These are phyloP conservation scores for Botia almorhae DNA, from an alignment of 2,797 vertebrate species.

Conservation along the genomic window DNA sequence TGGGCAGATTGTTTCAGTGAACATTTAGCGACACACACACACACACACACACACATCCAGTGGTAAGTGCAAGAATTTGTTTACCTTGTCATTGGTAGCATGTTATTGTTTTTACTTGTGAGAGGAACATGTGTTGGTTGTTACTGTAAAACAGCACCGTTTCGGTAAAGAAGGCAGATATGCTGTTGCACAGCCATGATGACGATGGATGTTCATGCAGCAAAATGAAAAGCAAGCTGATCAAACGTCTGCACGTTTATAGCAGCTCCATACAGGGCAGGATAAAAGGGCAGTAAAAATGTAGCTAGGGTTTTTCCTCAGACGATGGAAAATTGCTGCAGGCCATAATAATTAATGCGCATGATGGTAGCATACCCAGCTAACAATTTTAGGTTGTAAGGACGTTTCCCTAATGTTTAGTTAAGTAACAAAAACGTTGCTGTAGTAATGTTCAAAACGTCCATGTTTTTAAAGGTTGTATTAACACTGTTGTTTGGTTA, in stretches of 20 bases:
- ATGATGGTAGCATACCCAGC: slow-evolving; percentile 41
- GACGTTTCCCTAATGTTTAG: too few species aligned
- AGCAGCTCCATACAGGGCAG: slow-evolving; percentile 33
- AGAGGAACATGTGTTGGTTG: background rate
- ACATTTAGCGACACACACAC: slow-evolving; percentile 4
- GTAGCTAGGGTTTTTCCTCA: slow-evolving; percentile 52
- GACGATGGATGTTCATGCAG: background rate
- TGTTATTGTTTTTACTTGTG: slow-evolving; percentile 17
- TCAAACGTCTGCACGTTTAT: slow-evolving; percentile 49
- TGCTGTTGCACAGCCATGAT: background rate
- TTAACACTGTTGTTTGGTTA: too few species aligned
- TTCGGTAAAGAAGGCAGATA: background rate
- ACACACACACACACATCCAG: too few species aligned
- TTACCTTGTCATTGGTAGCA: background rate
- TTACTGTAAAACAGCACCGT: slow-evolving; percentile 13
- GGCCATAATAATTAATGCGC: slow-evolving; percentile 58
- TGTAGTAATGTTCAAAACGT: too few species aligned
- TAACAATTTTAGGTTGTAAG: too few species aligned
- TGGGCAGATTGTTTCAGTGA: slow-evolving; percentile 4
- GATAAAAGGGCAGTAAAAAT: slow-evolving; percentile 40
- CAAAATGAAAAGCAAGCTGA: slow-evolving; percentile 37
- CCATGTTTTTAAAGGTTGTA: too few species aligned
- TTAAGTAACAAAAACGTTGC: too few species aligned
- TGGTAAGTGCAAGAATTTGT: background rate
- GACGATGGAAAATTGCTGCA: slow-evolving; percentile 58